Percentiles rank a stretch among this genome's conserved stretches.
Evolutionary conservation across 2,113 vertebrate species (phyloP).

Genomic region (Ceyx melanurus): DNA sequence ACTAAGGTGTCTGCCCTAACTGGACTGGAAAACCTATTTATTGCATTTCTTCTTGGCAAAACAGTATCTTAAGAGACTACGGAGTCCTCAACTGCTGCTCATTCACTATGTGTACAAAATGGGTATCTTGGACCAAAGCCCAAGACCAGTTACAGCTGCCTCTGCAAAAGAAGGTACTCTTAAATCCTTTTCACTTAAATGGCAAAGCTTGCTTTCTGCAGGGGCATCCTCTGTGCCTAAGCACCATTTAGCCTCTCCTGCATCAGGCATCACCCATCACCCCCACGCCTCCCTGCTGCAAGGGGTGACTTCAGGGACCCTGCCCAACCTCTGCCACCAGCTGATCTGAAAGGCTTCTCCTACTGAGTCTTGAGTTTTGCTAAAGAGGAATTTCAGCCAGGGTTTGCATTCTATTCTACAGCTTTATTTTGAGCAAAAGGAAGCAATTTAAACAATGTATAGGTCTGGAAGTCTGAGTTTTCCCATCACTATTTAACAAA

Average conservation of each 20-base stretch:
- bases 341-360: neutral
- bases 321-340: rapidly evolving
- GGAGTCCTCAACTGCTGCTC: neutral
- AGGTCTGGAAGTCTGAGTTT: neutral
- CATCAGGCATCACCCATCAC: neutral
- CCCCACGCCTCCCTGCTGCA: rapidly evolving
- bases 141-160: neutral
- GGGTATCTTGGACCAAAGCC: neutral
- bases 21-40: neutral
- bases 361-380: neutral
- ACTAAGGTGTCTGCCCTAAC: neutral
- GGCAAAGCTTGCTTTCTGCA: neutral
- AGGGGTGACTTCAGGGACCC: neutral
- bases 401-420: neutral
- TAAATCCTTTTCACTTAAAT: neutral
- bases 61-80: neutral
- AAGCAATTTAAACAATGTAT: neutral
- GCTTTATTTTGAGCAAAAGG: neutral
- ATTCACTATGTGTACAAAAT: neutral
- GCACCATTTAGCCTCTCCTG: neutral
- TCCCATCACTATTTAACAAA: neutral
- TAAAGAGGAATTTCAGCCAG: neutral
- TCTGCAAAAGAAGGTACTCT: constrained; percentile 16
- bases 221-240: neutral
- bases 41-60: neutral